Conservation (phyloP, 2,113 vertebrate species). For the Anolis carolinensis region DNA sequence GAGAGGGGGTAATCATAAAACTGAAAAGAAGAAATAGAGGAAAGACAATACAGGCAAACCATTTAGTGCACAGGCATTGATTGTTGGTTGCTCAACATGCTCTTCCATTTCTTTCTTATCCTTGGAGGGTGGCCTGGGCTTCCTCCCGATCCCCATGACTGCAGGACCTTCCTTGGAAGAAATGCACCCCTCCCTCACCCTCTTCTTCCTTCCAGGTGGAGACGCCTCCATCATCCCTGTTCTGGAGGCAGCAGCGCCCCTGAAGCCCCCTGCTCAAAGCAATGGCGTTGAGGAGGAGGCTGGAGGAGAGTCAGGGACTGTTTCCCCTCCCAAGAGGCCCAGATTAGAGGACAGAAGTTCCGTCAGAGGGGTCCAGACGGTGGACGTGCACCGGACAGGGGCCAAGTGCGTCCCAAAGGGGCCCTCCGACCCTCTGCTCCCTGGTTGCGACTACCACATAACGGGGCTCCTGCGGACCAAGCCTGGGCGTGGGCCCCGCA, state of each 20-base stretch:
- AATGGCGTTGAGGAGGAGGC: constrained; percentile 49
- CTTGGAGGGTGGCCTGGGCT: no score
- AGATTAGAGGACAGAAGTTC: constrained; percentile 28
- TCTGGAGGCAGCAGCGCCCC: constrained; percentile 63
- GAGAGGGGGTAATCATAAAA: no score
- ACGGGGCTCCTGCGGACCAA: constrained; percentile 87
- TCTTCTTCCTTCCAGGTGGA: constrained; percentile 81
- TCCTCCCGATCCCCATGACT: no score
- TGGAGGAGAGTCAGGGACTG: constrained; percentile 22
- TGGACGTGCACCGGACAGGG: constrained; percentile 89
- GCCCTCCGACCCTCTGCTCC: constrained; percentile 70
- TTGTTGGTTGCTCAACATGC: no score
- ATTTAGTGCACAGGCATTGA: no score
- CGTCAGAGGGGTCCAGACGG: constrained; percentile 20
- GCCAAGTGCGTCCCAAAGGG: constrained; percentile 89
- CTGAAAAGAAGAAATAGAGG: no score
- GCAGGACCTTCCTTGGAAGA: no score
- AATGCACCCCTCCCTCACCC: neutral
- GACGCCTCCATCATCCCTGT: constrained; percentile 94
- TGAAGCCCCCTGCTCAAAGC: constrained; percentile 44
- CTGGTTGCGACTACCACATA: constrained; percentile 83
- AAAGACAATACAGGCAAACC: no score
- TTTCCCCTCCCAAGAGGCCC: constrained; percentile 60
- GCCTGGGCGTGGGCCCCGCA: constrained; percentile 90
- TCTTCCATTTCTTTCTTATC: no score